These are phyloP conservation scores for Asobara japonica DNA, from an alignment of 1,140 invertebrate species.

Conservation along the genomic window DNA sequence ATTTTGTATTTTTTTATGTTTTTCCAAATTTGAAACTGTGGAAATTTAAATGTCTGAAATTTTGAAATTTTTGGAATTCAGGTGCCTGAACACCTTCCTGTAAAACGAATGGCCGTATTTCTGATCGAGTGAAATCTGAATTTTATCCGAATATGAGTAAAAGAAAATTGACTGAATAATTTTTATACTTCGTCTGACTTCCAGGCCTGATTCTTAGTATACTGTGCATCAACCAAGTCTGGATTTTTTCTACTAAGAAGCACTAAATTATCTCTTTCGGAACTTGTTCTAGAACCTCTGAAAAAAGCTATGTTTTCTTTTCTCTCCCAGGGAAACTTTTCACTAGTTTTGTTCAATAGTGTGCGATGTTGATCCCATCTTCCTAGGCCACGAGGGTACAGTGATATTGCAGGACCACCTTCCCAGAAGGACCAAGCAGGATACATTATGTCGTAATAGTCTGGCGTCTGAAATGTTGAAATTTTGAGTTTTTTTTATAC, in stretches of 20 bases:
- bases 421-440: conserved; percentile 98
- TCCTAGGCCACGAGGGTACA: conserved; percentile 93
- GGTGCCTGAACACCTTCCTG: too few species aligned
- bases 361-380: conserved; percentile 88
- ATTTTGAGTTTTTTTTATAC: not conserved
- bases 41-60: too few species aligned
- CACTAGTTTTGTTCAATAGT: conserved; percentile 74
- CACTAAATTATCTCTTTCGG: conserved; percentile 90
- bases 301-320: conserved; percentile 88
- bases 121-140: too few species aligned
- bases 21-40: too few species aligned
- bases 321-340: conserved; percentile 78
- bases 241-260: conserved; percentile 82
- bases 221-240: conserved; percentile 88
- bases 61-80: too few species aligned
- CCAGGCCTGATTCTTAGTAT: conserved; percentile 99
- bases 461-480: conserved; percentile 69
- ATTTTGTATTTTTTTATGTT: too few species aligned
- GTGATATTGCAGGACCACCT: conserved; percentile 92
- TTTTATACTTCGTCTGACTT: conserved; percentile 82
- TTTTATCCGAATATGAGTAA: too few species aligned
- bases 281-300: conserved; percentile 90
- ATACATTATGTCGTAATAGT: conserved; percentile 94
- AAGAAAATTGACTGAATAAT: too few species aligned
- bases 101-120: too few species aligned